A percentile compares a stretch with the other conserved stretches of the same genome.
phyloP scores from a whole-genome alignment of 2,888 invertebrate species.

The Athalia cordata region DNA sequence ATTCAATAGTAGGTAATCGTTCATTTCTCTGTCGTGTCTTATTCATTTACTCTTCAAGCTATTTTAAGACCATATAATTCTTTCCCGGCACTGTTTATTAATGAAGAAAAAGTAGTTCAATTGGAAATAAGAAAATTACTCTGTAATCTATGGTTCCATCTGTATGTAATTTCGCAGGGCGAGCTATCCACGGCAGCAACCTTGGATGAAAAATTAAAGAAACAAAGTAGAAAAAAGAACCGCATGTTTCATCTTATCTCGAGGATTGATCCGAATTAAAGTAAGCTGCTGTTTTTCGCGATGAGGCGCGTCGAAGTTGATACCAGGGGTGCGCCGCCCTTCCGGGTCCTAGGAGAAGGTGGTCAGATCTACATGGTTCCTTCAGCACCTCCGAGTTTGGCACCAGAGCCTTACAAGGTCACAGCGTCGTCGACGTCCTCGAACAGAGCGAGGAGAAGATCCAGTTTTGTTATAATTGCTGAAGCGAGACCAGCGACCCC shows the following conservation, averaged over 20 bases:
- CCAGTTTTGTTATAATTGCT: conserved; percentile 82
- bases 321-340: conserved; percentile 47
- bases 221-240: background rate
- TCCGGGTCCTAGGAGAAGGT: conserved; percentile 37
- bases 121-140: no score
- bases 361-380: conserved; percentile 45
- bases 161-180: no score
- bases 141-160: no score
- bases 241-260: background rate
- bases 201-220: background rate
- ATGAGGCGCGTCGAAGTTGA: conserved; percentile 49
- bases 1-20: no score
- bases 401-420: conserved; percentile 70
- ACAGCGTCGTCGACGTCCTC: conserved; percentile 69
- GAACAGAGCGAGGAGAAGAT: conserved; percentile 78
- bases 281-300: background rate
- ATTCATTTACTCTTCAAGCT: background rate
- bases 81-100: no score
- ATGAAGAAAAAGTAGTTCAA: no score
- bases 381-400: conserved; percentile 67
- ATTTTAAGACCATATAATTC: no score
- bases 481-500: conserved; percentile 75
- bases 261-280: background rate
- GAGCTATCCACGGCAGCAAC: no score
- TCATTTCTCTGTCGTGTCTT: no score